Percentiles rank a stretch among this genome's conserved stretches.
Evolutionary conservation across 2,888 invertebrate species (phyloP).

Genomic region (Cepaea hortensis): DNA sequence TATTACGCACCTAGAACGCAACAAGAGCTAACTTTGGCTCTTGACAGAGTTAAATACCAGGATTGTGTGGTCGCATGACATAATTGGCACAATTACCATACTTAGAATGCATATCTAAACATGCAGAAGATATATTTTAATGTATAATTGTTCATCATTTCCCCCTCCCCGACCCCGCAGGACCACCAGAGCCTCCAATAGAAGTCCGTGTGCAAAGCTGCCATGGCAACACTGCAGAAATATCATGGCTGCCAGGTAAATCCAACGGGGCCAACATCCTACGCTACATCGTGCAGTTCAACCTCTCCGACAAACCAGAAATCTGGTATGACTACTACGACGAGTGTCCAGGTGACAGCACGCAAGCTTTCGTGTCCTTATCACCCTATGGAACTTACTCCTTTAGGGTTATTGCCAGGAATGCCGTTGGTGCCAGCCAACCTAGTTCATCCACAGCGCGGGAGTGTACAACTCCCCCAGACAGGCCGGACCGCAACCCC

Average conservation of each 20-base stretch:
- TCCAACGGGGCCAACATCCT: slow-evolving; percentile 95
- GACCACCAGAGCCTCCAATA: slow-evolving; percentile 91
- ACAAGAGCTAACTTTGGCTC: too few relatives aligned
- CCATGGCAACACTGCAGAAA: slow-evolving; percentile 75
- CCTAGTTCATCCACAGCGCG: slow-evolving; percentile 69
- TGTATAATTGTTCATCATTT: too few relatives aligned
- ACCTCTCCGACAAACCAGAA: slow-evolving; percentile 94
- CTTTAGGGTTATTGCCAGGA: slow-evolving; percentile 74
- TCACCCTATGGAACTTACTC: slow-evolving; percentile 75
- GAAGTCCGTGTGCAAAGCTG: slow-evolving; percentile 81
- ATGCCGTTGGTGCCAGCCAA: slow-evolving; percentile 73
- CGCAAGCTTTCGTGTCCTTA: slow-evolving; percentile 58
- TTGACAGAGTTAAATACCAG: too few relatives aligned
- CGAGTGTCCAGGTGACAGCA: slow-evolving; percentile 55
- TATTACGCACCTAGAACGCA: too few relatives aligned
- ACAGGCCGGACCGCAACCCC: slow-evolving; percentile 72
- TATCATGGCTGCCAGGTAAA: slow-evolving; percentile 88
- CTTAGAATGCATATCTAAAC: too few relatives aligned
- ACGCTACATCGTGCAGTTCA: slow-evolving; percentile 91
- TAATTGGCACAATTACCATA: too few relatives aligned
- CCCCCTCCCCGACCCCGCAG: slow-evolving; percentile 76
- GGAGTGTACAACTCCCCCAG: slow-evolving; percentile 69
- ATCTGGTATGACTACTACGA: slow-evolving; percentile 81
- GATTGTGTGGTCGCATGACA: too few relatives aligned
- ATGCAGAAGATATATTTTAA: too few relatives aligned